Conservation (phyloP, 2,888 invertebrate species). For the Mythimna impura region DNA sequence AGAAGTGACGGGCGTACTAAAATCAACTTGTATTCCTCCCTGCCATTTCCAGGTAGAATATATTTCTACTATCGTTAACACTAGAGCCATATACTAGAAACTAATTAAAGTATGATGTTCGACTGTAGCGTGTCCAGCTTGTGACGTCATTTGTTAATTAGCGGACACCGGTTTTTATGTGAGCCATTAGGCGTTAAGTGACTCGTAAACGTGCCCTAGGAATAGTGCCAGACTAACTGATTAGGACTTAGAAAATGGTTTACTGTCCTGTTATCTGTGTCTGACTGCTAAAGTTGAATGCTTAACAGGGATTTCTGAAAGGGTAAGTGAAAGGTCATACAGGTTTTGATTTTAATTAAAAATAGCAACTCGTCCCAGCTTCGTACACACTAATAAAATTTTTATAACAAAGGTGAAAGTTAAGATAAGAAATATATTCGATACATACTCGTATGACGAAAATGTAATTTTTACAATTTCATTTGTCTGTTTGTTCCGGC, state of each 20-base stretch:
- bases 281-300: neutral
- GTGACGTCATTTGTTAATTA: constrained; percentile 62
- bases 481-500: no score
- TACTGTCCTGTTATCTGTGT: constrained; percentile 1
- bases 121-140: constrained; percentile 53
- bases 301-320: neutral
- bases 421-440: no score
- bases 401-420: no score
- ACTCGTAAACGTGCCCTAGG: constrained; percentile 60
- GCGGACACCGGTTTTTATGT: constrained; percentile 64
- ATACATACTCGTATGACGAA: no score
- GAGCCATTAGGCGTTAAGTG: constrained; percentile 62
- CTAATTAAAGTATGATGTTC: constrained; percentile 60
- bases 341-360: no score
- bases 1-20: no score
- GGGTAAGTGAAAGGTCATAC: neutral
- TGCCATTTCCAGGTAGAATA: neutral
- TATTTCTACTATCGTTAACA: constrained; percentile 16
- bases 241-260: constrained; percentile 20
- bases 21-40: no score
- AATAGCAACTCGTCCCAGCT: no score
- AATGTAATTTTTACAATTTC: no score
- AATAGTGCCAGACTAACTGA: constrained; percentile 44
- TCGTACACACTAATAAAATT: no score
- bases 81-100: constrained; percentile 29